Base-by-base conservation (phyloP, 2,888 invertebrate genomes). In the Siphonodentalium dalli region DNA sequence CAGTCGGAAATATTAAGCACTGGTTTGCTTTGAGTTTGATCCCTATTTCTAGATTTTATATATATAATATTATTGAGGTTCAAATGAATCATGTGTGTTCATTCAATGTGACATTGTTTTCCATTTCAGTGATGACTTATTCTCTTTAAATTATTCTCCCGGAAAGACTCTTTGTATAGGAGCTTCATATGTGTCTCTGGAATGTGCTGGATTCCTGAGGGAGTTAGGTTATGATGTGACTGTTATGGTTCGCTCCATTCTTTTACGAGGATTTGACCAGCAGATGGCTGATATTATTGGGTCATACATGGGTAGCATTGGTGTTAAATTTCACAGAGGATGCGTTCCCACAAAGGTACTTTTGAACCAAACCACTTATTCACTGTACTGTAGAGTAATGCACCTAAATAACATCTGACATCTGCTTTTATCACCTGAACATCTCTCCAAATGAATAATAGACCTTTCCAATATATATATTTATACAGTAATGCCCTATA, bases 171-270 rank as follows among this genome's bases (percentile, higher is more conserved):
- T 87, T 34, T 77, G 85, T 24, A 80, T 87, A 3, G 87, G 87
- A 20, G 87, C 86, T 1, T 85, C 86, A 3, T 87, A 95, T 79
- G 94, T 96, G 74, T 93, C 94, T 48, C 84, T 96, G 55, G 96
- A 96, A 82, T 94, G 93, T 84, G 95, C 94, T 54, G 95, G 95
- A 0, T 95, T 96, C 81, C 84, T 96, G 34, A 89, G 89, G 74
- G 92, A 92, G 5, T 83, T 96, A 47, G 95, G 95, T 8, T 91
- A 87, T 78, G 89, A 92, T 57, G 87, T 92, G 1, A 91, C 93
- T 1, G 88, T 95, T 33, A 89, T 95, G 88, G 75, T 93, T 0
- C 87, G 95, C 3, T 94, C 94, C 0, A 88, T 93, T 63, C 87
- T 92, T 13, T 84, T 95, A 58, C 87, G 94, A 66, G 94, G 92